These are phyloP conservation scores for Tragelaphus scriptus DNA, from an alignment of 2,113 vertebrate species.

Conservation along the genomic window DNA sequence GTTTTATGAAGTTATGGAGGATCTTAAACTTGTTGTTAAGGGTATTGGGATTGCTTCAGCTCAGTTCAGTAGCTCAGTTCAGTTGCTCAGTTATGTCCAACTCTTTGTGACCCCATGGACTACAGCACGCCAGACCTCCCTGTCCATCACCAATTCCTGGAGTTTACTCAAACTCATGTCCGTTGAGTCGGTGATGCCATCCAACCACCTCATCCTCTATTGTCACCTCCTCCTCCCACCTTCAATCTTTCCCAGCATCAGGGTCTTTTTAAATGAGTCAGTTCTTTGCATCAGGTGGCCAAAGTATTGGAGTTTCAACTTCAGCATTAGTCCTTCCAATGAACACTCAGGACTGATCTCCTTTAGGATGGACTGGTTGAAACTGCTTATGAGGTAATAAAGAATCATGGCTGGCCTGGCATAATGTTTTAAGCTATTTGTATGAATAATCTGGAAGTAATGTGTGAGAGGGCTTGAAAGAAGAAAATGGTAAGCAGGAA, in stretches of 20 bases:
- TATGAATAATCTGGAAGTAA: not conserved
- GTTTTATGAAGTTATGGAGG: not conserved
- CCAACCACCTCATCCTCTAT: not conserved
- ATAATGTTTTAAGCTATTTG: not conserved
- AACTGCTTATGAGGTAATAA: not conserved
- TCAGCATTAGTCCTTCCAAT: not conserved
- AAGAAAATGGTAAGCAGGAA: not conserved
- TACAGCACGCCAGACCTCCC: not conserved
- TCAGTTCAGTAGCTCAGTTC: not conserved
- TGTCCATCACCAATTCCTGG: not conserved
- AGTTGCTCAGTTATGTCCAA: accelerated
- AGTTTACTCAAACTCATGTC: not conserved
- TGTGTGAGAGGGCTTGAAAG: not conserved
- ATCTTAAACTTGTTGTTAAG: not conserved
- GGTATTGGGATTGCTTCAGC: not conserved
- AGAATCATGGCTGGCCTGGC: not conserved
- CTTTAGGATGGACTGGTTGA: not conserved
- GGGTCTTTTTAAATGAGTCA: not conserved
- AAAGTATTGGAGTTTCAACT: not conserved
- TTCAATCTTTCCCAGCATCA: not conserved
- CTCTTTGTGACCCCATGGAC: not conserved
- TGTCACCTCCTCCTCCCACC: not conserved
- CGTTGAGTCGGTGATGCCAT: not conserved
- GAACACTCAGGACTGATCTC: not conserved
- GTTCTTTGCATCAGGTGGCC: not conserved